phyloP scores from a whole-genome alignment of 2,888 invertebrate species.

The Lycocerus yunnanus region DNA sequence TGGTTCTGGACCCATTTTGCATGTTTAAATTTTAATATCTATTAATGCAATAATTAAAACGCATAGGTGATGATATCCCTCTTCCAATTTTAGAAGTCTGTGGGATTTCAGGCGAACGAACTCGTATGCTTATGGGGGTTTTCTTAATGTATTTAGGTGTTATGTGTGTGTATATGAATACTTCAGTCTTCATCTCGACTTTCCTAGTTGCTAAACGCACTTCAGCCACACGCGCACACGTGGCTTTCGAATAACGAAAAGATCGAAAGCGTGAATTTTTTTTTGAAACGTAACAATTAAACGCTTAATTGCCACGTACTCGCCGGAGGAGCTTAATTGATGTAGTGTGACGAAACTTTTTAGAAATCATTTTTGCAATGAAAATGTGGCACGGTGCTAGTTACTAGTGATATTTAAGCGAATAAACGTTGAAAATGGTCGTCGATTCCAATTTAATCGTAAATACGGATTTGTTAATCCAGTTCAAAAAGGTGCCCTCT shows the following conservation, averaged over 20 bases:
- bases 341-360: not conserved
- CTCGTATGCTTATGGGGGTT: slow-evolving; percentile 33
- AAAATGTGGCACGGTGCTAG: not conserved
- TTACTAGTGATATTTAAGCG: not conserved
- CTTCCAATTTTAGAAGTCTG: slow-evolving; percentile 18
- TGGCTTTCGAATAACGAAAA: not conserved
- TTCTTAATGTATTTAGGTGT: slow-evolving; percentile 27
- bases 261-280: not conserved
- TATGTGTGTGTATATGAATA: slow-evolving; percentile 10
- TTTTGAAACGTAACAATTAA: not conserved
- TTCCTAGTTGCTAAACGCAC: slow-evolving; percentile 18
- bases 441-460: slow-evolving; percentile 13
- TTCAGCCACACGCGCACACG: not conserved
- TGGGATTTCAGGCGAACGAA: slow-evolving; percentile 46
- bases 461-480: slow-evolving; percentile 33
- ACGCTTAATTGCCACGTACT: not conserved
- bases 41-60: not conserved
- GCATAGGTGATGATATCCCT: not conserved
- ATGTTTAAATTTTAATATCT: not conserved
- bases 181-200: slow-evolving; percentile 27
- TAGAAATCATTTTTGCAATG: not conserved
- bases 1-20: too few relatives aligned
- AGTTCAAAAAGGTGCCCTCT: slow-evolving; percentile 42
- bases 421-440: slow-evolving; percentile 24
- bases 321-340: not conserved